phyloP scores from a whole-genome alignment of 2,888 invertebrate genomes.

The Parnassius orleans region DNA sequence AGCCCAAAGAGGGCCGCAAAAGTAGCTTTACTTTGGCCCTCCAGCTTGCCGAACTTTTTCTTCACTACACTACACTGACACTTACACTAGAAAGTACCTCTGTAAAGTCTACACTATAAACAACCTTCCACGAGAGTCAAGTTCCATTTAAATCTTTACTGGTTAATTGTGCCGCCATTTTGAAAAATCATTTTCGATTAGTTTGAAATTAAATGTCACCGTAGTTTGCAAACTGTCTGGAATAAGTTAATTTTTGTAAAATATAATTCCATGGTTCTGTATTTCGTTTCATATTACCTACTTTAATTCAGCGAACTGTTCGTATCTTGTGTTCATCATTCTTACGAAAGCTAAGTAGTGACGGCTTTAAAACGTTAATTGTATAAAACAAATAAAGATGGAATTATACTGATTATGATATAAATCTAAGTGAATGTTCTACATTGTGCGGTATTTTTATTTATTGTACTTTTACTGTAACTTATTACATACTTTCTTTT shows the following conservation, averaged over 20 bases:
- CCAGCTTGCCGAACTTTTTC: slow-evolving; percentile 76
- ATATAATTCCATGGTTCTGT: slow-evolving; percentile 1
- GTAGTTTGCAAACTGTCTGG: slow-evolving; percentile 3
- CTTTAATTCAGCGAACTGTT: not conserved
- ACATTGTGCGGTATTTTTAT: slow-evolving; percentile 19
- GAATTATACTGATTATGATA: slow-evolving; percentile 12
- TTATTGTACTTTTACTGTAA: not conserved
- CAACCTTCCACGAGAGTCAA: slow-evolving; percentile 1
- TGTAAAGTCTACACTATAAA: slow-evolving; percentile 3
- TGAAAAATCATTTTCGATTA: not conserved
- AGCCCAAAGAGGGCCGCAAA: slow-evolving; percentile 84
- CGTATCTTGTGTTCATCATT: slow-evolving; percentile 6
- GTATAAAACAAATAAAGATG: slow-evolving; percentile 17
- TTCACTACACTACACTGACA: slow-evolving; percentile 38
- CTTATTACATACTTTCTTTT: no score
- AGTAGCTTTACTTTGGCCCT: slow-evolving; percentile 83
- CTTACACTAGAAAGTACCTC: slow-evolving; percentile 31
- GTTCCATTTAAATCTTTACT: slow-evolving; percentile 1
- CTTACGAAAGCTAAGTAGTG: slow-evolving; percentile 13
- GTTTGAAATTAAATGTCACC: slow-evolving; percentile 13
- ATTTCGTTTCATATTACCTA: not conserved
- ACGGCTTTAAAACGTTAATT: slow-evolving; percentile 19
- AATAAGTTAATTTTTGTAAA: not conserved
- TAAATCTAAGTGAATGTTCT: slow-evolving; percentile 14
- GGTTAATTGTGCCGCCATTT: slow-evolving; percentile 13